These are phyloP conservation scores for Crotalus adamanteus DNA, from an alignment of 2,797 vertebrate species.

Conservation along the genomic window DNA sequence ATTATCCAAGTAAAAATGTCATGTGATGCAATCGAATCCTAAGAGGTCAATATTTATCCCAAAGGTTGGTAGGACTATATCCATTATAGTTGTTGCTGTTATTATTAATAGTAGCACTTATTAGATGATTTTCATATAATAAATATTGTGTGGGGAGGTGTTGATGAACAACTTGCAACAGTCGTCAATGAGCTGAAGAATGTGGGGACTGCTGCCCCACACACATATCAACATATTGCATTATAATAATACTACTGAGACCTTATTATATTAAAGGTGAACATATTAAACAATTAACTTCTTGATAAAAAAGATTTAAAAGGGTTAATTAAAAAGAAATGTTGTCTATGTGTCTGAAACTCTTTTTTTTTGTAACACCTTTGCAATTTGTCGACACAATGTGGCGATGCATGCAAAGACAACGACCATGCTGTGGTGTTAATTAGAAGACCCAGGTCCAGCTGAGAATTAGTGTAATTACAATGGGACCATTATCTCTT, in stretches of 20 bases:
- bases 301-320: background rate
- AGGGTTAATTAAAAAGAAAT: constrained; percentile 16
- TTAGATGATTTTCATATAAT: background rate
- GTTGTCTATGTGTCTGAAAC: constrained; percentile 22
- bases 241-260: background rate
- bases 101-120: background rate
- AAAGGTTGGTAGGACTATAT: background rate
- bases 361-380: constrained; percentile 11
- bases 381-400: constrained; percentile 45
- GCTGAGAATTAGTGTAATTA: constrained; percentile 66
- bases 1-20: background rate
- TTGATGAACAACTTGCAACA: background rate
- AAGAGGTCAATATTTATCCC: background rate
- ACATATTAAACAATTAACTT: background rate
- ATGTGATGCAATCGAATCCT: background rate
- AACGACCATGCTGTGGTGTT: constrained; percentile 50
- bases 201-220: too few species aligned
- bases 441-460: constrained; percentile 62
- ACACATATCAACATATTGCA: background rate
- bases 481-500: constrained; percentile 51
- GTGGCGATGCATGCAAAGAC: constrained; percentile 30
- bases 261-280: background rate
- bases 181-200: background rate
- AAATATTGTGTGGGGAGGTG: background rate
- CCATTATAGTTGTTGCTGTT: background rate